Percentiles rank a stretch among this genome's conserved stretches.
Conservation (phyloP, 2,797 vertebrate genomes). For the Danio aesculapii region DNA sequence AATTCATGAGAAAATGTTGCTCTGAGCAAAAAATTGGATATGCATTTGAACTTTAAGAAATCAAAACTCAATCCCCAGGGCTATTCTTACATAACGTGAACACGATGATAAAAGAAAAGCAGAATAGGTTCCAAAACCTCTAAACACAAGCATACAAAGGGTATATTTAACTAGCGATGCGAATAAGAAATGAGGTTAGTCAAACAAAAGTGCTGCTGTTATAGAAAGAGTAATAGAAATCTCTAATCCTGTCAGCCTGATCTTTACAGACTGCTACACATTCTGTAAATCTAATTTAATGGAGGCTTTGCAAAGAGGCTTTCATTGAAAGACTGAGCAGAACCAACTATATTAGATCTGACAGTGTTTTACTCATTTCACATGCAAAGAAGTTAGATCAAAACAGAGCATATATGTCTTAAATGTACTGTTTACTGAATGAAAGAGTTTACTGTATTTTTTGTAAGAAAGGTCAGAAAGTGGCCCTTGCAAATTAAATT, state of each 20-base stretch:
- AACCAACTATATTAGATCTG: not conserved
- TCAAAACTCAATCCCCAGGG: not conserved
- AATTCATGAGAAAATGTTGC: not conserved
- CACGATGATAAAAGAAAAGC: no score
- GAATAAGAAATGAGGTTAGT: not conserved
- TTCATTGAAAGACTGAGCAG: not conserved
- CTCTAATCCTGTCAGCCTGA: not conserved
- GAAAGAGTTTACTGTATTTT: not conserved
- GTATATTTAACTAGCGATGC: not conserved
- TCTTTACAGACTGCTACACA: not conserved
- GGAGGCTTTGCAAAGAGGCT: not conserved
- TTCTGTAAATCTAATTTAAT: not conserved
- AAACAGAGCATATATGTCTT: not conserved
- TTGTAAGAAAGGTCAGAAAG: not conserved
- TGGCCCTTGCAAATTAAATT: no score
- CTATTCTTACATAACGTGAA: not conserved
- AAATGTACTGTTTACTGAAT: not conserved
- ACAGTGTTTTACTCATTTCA: constrained; percentile 9
- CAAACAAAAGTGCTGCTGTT: not conserved
- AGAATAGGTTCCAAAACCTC: no score
- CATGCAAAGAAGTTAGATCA: not conserved
- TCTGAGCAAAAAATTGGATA: not conserved
- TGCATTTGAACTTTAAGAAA: not conserved
- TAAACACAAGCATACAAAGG: not conserved
- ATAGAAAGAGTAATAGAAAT: not conserved